Percentiles rank a stretch among this genome's conserved stretches.
Conservation (phyloP, 1,140 invertebrate species). For the Dinoponera quadriceps region DNA sequence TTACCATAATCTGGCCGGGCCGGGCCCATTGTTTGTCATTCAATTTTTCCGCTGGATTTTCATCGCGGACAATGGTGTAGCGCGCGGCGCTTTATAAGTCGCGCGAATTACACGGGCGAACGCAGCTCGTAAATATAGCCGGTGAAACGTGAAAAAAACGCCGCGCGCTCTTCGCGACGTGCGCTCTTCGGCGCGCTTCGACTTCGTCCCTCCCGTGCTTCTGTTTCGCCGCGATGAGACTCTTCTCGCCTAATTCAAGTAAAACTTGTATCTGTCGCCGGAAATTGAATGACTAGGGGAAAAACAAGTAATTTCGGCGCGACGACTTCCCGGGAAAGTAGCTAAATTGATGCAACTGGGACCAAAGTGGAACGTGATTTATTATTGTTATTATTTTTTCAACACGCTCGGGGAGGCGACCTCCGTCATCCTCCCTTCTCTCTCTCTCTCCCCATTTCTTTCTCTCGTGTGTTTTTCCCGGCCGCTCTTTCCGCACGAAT, state of each 20-base stretch:
- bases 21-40: conserved; percentile 77
- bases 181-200: neutral
- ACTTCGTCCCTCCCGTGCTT: neutral
- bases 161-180: conserved; percentile 19
- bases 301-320: neutral
- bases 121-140: conserved; percentile 78
- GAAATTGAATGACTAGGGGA: conserved; percentile 9
- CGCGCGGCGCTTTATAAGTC: conserved; percentile 68
- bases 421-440: neutral
- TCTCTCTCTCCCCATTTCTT: neutral
- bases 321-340: neutral
- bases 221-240: neutral
- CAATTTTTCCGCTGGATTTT: conserved; percentile 75
- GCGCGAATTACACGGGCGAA: conserved; percentile 70
- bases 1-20: conserved; percentile 74
- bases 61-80: conserved; percentile 67
- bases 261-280: conserved; percentile 7
- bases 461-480: neutral
- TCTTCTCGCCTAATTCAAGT: neutral
- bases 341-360: conserved; percentile 19
- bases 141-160: conserved; percentile 74
- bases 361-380: neutral
- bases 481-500: neutral
- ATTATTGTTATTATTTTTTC: neutral
- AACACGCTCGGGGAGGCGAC: neutral